These are phyloP conservation scores for Myiotriccus ornatus DNA, from an alignment of 2,797 vertebrate species.

Conservation along the genomic window DNA sequence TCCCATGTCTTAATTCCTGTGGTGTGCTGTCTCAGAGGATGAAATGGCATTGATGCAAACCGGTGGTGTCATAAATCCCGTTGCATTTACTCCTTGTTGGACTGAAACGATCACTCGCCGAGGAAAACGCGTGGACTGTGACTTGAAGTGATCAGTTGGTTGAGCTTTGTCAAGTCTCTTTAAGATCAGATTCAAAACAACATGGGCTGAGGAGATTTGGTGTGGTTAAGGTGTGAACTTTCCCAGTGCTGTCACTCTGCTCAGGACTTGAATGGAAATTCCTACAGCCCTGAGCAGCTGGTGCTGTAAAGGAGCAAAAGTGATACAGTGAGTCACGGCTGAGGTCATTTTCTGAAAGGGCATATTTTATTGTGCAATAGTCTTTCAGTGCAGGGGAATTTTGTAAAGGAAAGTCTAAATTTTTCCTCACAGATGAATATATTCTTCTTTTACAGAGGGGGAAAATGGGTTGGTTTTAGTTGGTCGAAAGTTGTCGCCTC, in stretches of 20 bases:
- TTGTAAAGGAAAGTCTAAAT: neutral
- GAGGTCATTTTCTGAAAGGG: neutral
- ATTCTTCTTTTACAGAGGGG: neutral
- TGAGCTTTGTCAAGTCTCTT: neutral
- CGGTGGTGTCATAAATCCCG: neutral
- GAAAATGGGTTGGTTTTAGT: neutral
- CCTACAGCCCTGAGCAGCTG: neutral
- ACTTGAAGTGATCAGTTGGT: neutral
- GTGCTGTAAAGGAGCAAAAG: neutral
- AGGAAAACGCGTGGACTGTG: neutral
- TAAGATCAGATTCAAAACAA: neutral
- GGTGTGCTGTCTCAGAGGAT: neutral
- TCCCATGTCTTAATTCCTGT: conserved; percentile 8
- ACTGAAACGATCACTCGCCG: neutral
- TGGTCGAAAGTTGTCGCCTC: neutral
- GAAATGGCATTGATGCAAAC: neutral
- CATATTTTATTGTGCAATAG: neutral
- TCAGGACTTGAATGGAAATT: neutral
- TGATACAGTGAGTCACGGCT: neutral
- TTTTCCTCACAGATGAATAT: neutral
- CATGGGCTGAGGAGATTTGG: neutral
- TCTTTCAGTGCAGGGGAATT: neutral
- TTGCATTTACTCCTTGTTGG: neutral
- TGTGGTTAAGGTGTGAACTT: neutral
- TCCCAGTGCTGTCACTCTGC: neutral